A percentile compares a stretch with the other conserved stretches of the same genome.
Evolutionary conservation across 2,888 invertebrate genomes (phyloP).

Genomic region (Proisotoma minuta): DNA sequence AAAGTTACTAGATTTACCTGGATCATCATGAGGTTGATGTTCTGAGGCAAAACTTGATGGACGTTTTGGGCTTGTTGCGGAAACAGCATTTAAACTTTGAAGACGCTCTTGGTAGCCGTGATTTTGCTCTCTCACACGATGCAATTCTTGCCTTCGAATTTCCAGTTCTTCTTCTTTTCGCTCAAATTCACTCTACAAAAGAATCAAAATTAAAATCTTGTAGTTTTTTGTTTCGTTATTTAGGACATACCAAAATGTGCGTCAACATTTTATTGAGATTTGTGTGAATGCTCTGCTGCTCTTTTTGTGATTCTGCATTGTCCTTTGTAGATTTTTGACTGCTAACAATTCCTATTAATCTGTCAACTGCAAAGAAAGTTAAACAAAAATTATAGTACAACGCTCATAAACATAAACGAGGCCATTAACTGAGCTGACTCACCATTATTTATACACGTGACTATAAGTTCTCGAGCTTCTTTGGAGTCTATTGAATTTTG

Average conservation of each 20-base stretch:
- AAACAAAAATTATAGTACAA: neutral
- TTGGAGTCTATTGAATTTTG: slow-evolving; percentile 55
- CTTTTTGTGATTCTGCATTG: slow-evolving; percentile 46
- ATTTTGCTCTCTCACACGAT: slow-evolving; percentile 66
- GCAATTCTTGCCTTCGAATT: slow-evolving; percentile 65
- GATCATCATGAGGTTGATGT: slow-evolving; percentile 45
- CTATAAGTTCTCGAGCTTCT: slow-evolving; percentile 65
- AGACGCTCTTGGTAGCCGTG: slow-evolving; percentile 55
- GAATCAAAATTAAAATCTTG: slow-evolving; percentile 17
- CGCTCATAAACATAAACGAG: neutral
- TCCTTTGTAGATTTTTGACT: slow-evolving; percentile 47
- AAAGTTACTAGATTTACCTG: slow-evolving; percentile 40
- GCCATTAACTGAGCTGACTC: slow-evolving; percentile 46
- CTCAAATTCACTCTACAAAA: slow-evolving; percentile 64
- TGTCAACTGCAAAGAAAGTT: slow-evolving; percentile 41
- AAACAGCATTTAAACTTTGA: slow-evolving; percentile 16
- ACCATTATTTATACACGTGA: slow-evolving; percentile 68
- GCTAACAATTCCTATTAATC: slow-evolving; percentile 38
- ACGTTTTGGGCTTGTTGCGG: slow-evolving; percentile 40
- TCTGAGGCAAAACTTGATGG: slow-evolving; percentile 49
- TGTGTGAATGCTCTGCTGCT: slow-evolving; percentile 61
- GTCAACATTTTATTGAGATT: slow-evolving; percentile 64
- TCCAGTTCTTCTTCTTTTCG: slow-evolving; percentile 71
- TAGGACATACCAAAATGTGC: slow-evolving; percentile 61
- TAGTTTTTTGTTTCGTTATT: neutral